phyloP scores from a whole-genome alignment of 2,888 invertebrate species.

The Plebejus melissa region DNA sequence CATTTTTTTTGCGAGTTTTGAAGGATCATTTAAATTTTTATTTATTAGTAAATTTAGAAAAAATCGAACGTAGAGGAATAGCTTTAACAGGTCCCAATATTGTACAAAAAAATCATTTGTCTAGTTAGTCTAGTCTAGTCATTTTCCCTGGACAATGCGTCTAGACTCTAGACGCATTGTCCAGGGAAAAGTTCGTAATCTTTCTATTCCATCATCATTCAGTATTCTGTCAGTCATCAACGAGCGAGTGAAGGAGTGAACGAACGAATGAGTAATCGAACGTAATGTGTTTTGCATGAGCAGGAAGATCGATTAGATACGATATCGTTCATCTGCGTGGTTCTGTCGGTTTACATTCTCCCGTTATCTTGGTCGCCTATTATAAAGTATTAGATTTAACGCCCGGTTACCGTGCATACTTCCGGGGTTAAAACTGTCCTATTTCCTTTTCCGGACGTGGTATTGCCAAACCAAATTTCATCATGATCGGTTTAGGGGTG shows the following conservation, averaged over 20 bases:
- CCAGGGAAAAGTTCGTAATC: no score
- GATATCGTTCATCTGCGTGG: neutral
- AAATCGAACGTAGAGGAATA: no score
- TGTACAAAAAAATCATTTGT: no score
- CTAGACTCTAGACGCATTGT: no score
- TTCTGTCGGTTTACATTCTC: neutral
- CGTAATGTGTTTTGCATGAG: conserved; percentile 13
- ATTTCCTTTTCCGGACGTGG: neutral
- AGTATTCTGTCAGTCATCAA: neutral
- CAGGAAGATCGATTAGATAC: conserved; percentile 16
- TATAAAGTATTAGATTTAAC: neutral
- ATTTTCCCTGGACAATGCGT: no score
- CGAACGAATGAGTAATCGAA: conserved; percentile 7
- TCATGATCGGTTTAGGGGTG: neutral
- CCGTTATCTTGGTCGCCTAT: neutral
- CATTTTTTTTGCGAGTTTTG: no score
- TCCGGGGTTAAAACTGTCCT: neutral
- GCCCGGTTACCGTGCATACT: neutral
- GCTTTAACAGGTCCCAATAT: no score
- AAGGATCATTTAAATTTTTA: no score
- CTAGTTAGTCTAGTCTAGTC: no score
- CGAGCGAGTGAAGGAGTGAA: neutral
- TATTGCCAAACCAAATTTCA: neutral
- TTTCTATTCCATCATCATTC: neutral
- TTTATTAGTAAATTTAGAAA: no score